Percentiles rank a stretch among this genome's conserved stretches.
Conservation (phyloP, 2,888 invertebrate genomes). For the Iphiclides podalirius region DNA sequence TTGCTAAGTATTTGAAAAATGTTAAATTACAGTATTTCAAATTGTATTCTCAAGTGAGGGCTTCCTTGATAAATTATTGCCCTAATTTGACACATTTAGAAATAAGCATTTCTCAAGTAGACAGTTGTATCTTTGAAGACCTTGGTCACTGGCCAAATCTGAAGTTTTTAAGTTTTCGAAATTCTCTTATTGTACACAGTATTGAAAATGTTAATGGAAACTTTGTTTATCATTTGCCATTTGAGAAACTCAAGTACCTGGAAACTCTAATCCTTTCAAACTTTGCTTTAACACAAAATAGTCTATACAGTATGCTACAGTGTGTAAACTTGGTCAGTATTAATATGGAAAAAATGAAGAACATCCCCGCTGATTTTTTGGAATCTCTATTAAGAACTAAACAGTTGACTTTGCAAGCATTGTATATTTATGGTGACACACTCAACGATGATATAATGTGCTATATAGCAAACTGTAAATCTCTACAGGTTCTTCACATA, state of each 20-base stretch:
- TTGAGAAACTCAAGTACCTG: slow-evolving; percentile 66
- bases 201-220: slow-evolving; percentile 69
- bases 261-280: slow-evolving; percentile 72
- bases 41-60: slow-evolving; percentile 73
- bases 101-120: slow-evolving; percentile 78
- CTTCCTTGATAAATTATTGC: slow-evolving; percentile 71
- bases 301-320: slow-evolving; percentile 71
- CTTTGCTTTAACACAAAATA: slow-evolving; percentile 70
- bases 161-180: slow-evolving; percentile 74
- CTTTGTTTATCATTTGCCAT: slow-evolving; percentile 73
- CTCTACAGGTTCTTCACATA: slow-evolving; percentile 66
- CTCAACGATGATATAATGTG: slow-evolving; percentile 72
- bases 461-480: slow-evolving; percentile 66
- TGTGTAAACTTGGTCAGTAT: slow-evolving; percentile 72
- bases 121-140: slow-evolving; percentile 76
- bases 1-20: slow-evolving; percentile 74
- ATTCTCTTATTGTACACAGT: slow-evolving; percentile 72
- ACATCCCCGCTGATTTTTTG: slow-evolving; percentile 72
- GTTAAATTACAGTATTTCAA: slow-evolving; percentile 78
- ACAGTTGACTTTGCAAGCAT: slow-evolving; percentile 59
- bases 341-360: slow-evolving; percentile 78
- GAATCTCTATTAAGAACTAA: slow-evolving; percentile 68
- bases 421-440: slow-evolving; percentile 75
- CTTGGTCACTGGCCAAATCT: slow-evolving; percentile 72
- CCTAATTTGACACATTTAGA: slow-evolving; percentile 76